Evolutionary conservation across 2,113 vertebrate species (phyloP), one percentile per base, ranked within the genome.

Genomic region (Poicephalus gulielmi): DNA sequence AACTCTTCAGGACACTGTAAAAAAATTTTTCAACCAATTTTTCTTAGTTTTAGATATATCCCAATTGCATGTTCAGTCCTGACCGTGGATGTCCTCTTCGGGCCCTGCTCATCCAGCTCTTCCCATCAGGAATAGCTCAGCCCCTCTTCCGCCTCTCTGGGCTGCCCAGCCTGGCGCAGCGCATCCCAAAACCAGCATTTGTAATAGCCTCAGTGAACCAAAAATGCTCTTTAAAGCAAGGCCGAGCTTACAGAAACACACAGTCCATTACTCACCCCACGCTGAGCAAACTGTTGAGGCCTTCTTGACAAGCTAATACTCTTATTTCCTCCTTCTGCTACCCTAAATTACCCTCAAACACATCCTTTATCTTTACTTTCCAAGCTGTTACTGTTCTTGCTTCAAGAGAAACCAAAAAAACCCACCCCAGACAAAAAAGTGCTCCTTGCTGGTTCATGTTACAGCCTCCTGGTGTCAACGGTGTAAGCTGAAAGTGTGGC

Each of bases 281-380:
- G 17, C 91, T 80, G 79, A 87, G 53, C 71, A 63, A 83, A 39
- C 71, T 41, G 59, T 31, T 69, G 79, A 88, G 81, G 70, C 55
- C 92, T 85, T 75, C 69, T 55, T 91, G 83, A 80, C 62, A 67
- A 70, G 43, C 70, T 66, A 75, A 49, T 60, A 5, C 66, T 89
- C 79, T 19, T 22, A 15, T 83, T 94, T 95, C 87, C 63, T 94
- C 63, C 71, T 91, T 13, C 80, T 70, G 73, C 23, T 93, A 75
- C 67, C 82, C 93, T 50, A 86, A 76, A 78, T 79, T 41, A 90
- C 59, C 71, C 67, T 88, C 66, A 88, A 73, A 41, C 17, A 5
- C 6, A n/a, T 59, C 85, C 71, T 94, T 94, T 83, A 60, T 64
- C 90, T 94, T 52, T 59, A 31, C 66, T 80, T 86, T 94, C 89